These are phyloP conservation scores for Hydroisotoma schaefferi DNA, from an alignment of 2,888 invertebrate species.

Conservation along the genomic window DNA sequence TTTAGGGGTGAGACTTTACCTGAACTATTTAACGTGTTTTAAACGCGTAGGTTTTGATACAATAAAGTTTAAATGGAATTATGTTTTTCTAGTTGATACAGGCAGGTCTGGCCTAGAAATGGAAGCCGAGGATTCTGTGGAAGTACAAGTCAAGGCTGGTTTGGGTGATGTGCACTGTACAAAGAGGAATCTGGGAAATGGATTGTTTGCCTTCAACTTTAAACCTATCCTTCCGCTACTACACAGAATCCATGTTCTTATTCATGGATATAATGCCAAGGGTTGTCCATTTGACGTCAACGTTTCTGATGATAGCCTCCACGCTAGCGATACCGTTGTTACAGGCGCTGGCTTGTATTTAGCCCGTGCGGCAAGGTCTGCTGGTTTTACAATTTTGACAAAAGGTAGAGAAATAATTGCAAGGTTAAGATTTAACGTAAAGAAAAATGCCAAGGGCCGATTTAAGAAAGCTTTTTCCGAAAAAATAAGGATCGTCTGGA, in stretches of 20 bases:
- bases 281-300: conserved; percentile 50
- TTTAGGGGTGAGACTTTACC: no score
- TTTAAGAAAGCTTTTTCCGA: background rate
- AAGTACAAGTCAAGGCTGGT: conserved; percentile 75
- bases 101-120: conserved; percentile 67
- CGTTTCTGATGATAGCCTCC: conserved; percentile 43
- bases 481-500: conserved; percentile 53
- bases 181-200: conserved; percentile 67
- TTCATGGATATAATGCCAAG: conserved; percentile 73
- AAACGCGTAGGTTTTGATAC: no score
- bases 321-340: conserved; percentile 45
- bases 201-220: conserved; percentile 77
- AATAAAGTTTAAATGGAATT: no score
- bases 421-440: no score
- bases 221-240: conserved; percentile 83
- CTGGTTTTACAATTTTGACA: conserved; percentile 48
- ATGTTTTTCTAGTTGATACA: conserved; percentile 61
- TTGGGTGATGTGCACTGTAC: conserved; percentile 77
- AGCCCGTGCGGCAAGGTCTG: conserved; percentile 42
- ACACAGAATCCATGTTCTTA: conserved; percentile 78
- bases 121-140: conserved; percentile 64
- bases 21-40: no score
- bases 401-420: conserved; percentile 28
- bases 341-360: conserved; percentile 47
- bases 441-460: no score